Base-by-base conservation (phyloP, 2,888 invertebrate species). In the Tachina lurida region DNA sequence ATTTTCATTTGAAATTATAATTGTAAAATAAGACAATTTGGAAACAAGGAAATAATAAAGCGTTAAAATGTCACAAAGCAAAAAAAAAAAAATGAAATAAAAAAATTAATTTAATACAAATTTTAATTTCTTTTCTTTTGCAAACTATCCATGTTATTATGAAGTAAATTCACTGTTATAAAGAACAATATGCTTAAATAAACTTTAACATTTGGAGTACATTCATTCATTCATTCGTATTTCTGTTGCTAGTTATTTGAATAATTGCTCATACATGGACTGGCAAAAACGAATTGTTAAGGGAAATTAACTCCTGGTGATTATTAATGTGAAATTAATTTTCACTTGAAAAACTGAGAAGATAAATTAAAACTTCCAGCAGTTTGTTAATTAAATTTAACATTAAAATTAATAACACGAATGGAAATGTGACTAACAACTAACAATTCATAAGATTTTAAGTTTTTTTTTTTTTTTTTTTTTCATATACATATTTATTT, bases 161-260 rank as follows among this genome's bases (percentile, higher is more conserved):
- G 5, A 41, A 60, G 15, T 62, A 17, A 10, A 31, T 22, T 45
- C 31, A 43, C 45, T 56, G 19, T 19, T 4, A 39, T 41, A n/a
- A 65, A 39, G 15, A 49, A 77, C 39, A 77, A 77, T 77, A 77
- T 67, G 58, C 47, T 45, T 41, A 12, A 77, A 77, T 41, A n/a
- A 68, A 49, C 67, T 41, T 67, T 13, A 22, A 31, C 19, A 62
- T 62, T 52, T 13, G n/a, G n/a, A 65, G 31, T 56, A 2, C 5
- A 13, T 31, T 31, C 31, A 31, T n/a, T 13, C 10, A 22, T n/a
- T 8, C 19, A 17, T 54, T 17, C 10, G 0, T 41, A 41, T 62
- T 62, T 22, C 52, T 10, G 41, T 43, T 70, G 4, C 5, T 15
- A n/a, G 41, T 60, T 31, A 15, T 60, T n/a, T 74, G 49, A 41